phyloP scores from a whole-genome alignment of 2,113 vertebrate species.

The Tursiops truncatus region DNA sequence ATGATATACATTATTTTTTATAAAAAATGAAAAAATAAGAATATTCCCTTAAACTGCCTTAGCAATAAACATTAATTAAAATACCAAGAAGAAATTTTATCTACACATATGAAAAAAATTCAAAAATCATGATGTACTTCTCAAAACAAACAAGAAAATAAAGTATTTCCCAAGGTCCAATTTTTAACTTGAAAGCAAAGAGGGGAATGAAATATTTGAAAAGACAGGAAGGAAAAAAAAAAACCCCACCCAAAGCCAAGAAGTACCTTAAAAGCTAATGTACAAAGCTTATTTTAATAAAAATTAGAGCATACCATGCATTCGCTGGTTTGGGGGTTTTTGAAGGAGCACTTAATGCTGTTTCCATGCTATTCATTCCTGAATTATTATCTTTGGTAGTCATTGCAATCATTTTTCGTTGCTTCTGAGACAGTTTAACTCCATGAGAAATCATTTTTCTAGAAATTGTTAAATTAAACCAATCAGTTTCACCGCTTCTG shows the following conservation, averaged over 20 bases:
- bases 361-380: constrained; percentile 80
- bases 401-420: constrained; percentile 96
- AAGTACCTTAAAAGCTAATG: not conserved
- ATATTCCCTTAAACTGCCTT: not conserved
- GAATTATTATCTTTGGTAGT: constrained; percentile 88
- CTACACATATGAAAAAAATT: not conserved
- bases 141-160: constrained; percentile 13
- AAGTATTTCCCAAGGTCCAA: not conserved
- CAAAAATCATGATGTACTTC: not conserved
- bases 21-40: constrained; percentile 8
- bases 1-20: not conserved
- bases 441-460: constrained; percentile 87
- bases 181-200: constrained; percentile 44
- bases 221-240: not conserved
- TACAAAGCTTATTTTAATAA: not conserved
- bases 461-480: constrained; percentile 72
- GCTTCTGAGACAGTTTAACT: constrained; percentile 95
- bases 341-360: constrained; percentile 78
- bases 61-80: constrained; percentile 20
- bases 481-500: constrained; percentile 36
- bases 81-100: not conserved
- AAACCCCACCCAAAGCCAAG: not conserved
- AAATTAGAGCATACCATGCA: constrained; percentile 88
- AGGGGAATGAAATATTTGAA: not conserved
- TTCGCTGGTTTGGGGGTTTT: constrained; percentile 87